These are phyloP conservation scores for Melolontha melolontha DNA, from an alignment of 2,888 invertebrate genomes.

Conservation along the genomic window DNA sequence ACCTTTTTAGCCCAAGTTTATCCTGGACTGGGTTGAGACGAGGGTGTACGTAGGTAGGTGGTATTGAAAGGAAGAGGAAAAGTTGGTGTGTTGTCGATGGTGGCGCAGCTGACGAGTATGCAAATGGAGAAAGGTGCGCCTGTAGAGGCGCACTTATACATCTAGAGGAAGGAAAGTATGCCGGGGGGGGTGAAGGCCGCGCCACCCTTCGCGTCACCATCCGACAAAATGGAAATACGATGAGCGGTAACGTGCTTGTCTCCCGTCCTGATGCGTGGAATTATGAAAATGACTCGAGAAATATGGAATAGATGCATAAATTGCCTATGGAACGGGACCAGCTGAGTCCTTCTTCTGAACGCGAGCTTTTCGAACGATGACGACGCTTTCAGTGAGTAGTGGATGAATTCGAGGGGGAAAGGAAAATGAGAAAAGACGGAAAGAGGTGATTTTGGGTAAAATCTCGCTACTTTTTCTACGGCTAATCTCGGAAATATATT, in stretches of 20 bases:
- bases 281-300: constrained; percentile 67
- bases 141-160: constrained; percentile 41
- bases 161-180: constrained; percentile 45
- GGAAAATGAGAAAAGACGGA: too few species aligned
- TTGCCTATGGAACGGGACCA: constrained; percentile 53
- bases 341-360: constrained; percentile 41
- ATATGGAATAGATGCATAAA: constrained; percentile 67
- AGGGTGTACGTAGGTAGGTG: constrained; percentile 1
- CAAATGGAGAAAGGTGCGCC: constrained; percentile 61
- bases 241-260: constrained; percentile 62
- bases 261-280: constrained; percentile 66
- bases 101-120: constrained; percentile 69
- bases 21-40: constrained; percentile 48
- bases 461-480: not conserved
- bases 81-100: constrained; percentile 60
- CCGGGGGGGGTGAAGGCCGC: constrained; percentile 40
- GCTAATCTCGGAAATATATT: constrained; percentile 33
- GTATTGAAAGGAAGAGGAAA: constrained; percentile 53
- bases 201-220: constrained; percentile 32
- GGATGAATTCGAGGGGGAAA: too few species aligned
- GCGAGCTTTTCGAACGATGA: constrained; percentile 9
- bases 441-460: too few species aligned
- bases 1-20: constrained; percentile 64
- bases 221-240: constrained; percentile 64
- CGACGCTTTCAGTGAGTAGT: not conserved